Evolutionary conservation across 2,113 vertebrate genomes (phyloP), one percentile per base, ranked within the genome.

Genomic region (Daubentonia madagascariensis): DNA sequence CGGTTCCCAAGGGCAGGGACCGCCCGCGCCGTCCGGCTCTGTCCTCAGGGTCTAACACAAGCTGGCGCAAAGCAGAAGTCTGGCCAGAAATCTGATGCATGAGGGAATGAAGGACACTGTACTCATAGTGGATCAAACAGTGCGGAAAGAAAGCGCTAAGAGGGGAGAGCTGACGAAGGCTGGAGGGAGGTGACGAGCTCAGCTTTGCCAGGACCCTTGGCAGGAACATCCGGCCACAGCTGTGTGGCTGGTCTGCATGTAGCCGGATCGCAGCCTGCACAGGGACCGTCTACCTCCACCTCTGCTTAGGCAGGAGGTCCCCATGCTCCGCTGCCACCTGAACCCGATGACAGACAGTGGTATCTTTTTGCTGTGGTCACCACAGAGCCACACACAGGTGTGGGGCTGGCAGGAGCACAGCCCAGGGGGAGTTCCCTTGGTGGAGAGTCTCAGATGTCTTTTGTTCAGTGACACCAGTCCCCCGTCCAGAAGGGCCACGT

Each of bases 1-100:
- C 1, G 16, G 35, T 8, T n/a, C 54, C 54, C 10, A 0, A 81
- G 65, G 85, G 12, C 52, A 5, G 4, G 25, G 40, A 18, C 7
- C 3, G 0, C 25, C 57, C 1, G 0, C 18, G 68, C 65, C 18
- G 6, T 8, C 35, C 6, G 0, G 1, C 2, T 3, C 11, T 30
- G 1, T 12, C 57, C 23, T 30, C 1, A 0, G 32, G 32, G 3
- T 23, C 78, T 18, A 0, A 12, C 8, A 0, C 5, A 0, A 11
- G 83, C 61, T 3, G 50, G 22, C 1, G 2, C 25, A 0, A 2
- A 14, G 63, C 0, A 2, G 23, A 52, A 30, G 45, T 22, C 8
- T 4, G 25, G 40, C 3, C 5, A 8, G 35, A 79, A 75, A 22
- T 9, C 52, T 3, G 40, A 48, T 13, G 5, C 23, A 28, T 3